Conservation (phyloP, 2,113 vertebrate species). For the Grammomys dolichurus region DNA sequence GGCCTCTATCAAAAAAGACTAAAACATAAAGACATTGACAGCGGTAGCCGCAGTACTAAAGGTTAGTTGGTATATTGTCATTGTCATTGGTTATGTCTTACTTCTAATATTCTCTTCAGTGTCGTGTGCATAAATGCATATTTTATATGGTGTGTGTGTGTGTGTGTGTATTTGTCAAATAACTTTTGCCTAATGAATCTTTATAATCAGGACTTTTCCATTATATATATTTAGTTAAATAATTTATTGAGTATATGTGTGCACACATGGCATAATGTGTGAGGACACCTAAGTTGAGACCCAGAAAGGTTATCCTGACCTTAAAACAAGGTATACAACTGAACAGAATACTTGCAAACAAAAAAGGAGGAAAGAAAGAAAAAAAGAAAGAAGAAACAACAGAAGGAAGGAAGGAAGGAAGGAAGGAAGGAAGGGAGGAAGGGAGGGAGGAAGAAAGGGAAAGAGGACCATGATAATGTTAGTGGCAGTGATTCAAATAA, state of each 20-base stretch:
- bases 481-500: too few relatives aligned
- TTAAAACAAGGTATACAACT: not conserved
- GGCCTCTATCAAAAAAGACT: not conserved
- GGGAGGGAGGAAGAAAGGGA: not conserved
- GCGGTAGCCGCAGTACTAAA: not conserved
- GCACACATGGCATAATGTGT: not conserved
- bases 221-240: not conserved
- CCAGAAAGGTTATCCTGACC: not conserved
- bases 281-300: not conserved
- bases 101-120: not conserved
- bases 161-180: not conserved
- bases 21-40: not conserved
- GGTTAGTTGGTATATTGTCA: not conserved
- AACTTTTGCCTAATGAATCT: not conserved
- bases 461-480: not conserved
- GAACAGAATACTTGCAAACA: not conserved
- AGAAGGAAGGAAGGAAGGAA: not conserved
- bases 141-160: not conserved
- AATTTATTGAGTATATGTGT: not conserved
- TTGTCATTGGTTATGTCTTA: not conserved
- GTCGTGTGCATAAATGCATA: not conserved
- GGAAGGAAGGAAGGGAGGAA: rapidly evolving
- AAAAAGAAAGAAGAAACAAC: too few relatives aligned
- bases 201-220: not conserved
- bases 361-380: too few relatives aligned